Percentiles rank a stretch among this genome's conserved stretches.
Conservation (phyloP, 92 coral and sea anemone species). For the Epizoanthus rinbou region DNA sequence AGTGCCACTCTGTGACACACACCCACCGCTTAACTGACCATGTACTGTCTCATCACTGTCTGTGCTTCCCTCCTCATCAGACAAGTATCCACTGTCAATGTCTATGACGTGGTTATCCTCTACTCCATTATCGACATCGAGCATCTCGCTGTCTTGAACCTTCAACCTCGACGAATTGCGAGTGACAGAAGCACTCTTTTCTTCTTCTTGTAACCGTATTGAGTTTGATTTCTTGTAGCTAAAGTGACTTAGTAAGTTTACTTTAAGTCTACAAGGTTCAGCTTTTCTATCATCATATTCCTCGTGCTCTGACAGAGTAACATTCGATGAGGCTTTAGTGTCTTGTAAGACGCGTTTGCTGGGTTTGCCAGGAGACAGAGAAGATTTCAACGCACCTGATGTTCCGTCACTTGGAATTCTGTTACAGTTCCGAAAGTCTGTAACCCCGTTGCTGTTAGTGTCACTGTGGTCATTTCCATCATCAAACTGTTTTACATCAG, state of each 20-base stretch:
- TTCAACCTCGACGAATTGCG: neutral
- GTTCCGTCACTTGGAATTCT: neutral
- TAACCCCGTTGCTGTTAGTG: too few relatives aligned
- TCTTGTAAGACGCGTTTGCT: slow-evolving; percentile 22
- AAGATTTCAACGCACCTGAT: neutral
- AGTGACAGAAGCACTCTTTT: neutral
- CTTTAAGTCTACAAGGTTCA: neutral
- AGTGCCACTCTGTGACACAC: slow-evolving; percentile 19
- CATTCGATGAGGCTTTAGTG: neutral
- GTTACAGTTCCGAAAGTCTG: neutral
- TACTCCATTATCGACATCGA: neutral
- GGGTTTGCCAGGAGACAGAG: neutral
- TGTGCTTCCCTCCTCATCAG: slow-evolving; percentile 74
- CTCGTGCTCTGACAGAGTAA: neutral
- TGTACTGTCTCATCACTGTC: slow-evolving; percentile 44
- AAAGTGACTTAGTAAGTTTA: neutral
- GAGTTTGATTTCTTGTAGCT: slow-evolving; percentile 7
- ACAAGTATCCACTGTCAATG: slow-evolving; percentile 80
- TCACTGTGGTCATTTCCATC: neutral
- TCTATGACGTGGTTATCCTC: slow-evolving; percentile 33
- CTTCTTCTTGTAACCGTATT: neutral
- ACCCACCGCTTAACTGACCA: slow-evolving; percentile 14
- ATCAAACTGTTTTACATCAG: neutral
- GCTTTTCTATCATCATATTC: neutral
- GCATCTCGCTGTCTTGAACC: neutral